Percentiles rank a stretch among this genome's conserved stretches.
Conservation (phyloP, 2,888 invertebrate genomes). For the Frankliniella fusca region DNA sequence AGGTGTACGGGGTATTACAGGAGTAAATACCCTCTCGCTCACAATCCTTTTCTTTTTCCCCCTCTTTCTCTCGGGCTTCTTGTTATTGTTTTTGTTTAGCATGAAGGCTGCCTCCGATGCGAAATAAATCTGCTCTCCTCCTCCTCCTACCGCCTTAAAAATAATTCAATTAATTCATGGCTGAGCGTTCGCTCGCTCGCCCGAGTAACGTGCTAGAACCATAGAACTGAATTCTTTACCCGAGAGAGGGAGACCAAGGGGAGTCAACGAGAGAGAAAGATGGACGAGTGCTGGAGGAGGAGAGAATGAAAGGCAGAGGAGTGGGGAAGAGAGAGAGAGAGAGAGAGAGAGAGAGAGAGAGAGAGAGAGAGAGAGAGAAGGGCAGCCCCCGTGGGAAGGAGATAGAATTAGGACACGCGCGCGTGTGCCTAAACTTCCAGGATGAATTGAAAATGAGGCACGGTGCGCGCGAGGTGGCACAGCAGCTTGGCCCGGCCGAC, state of each 20-base stretch:
- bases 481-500: not conserved
- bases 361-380: not conserved
- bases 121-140: not conserved
- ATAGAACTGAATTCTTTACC: not conserved
- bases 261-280: not conserved
- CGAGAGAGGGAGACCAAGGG: not conserved
- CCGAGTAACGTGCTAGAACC: not conserved
- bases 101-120: not conserved
- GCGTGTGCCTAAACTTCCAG: constrained; percentile 20
- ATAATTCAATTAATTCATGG: constrained; percentile 27
- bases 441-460: constrained; percentile 16
- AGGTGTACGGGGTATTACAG: too few relatives aligned
- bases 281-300: not conserved
- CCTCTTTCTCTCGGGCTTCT: not conserved
- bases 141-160: not conserved
- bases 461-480: too few relatives aligned
- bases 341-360: not conserved
- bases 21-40: too few relatives aligned
- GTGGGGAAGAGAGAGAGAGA: not conserved
- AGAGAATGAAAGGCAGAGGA: not conserved
- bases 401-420: constrained; percentile 24
- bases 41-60: not conserved
- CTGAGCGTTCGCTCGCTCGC: not conserved
- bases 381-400: not conserved
- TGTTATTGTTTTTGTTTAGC: not conserved